Evolutionary conservation across 2,113 vertebrate genomes (phyloP).

Genomic region (Triplophysa rosa): DNA sequence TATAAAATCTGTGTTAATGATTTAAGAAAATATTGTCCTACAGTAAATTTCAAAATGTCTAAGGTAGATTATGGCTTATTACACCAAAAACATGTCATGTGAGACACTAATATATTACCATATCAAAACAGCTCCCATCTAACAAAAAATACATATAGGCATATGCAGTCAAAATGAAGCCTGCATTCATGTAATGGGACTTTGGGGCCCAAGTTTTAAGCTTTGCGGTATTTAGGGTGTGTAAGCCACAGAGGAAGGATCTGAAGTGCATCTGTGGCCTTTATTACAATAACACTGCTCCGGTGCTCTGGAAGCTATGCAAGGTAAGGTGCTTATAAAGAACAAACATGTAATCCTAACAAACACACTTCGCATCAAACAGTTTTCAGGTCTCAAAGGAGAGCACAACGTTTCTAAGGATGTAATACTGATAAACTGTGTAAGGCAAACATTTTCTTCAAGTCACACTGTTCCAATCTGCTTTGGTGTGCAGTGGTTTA

Average conservation of each 20-base stretch:
- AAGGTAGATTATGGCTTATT: too few relatives aligned
- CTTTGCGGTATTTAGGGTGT: not conserved
- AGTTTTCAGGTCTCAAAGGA: constrained; percentile 3
- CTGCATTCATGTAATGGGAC: too few relatives aligned
- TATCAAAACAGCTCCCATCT: too few relatives aligned
- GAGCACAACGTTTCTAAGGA: not conserved
- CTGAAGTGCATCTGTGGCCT: not conserved
- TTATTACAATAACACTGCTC: constrained; percentile 9
- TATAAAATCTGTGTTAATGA: not conserved
- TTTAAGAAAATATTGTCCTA: not conserved
- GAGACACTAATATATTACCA: too few relatives aligned
- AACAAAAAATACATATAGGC: too few relatives aligned
- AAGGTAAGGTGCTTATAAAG: constrained; percentile 42
- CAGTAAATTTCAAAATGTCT: not conserved
- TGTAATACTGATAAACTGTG: constrained; percentile 42
- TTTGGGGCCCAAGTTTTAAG: not conserved
- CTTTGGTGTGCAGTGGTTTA: constrained; percentile 32
- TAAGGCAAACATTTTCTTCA: constrained; percentile 34
- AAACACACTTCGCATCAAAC: constrained; percentile 23
- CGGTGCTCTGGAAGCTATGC: not conserved
- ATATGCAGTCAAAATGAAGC: too few relatives aligned
- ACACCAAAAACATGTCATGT: too few relatives aligned
- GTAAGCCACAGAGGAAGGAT: not conserved
- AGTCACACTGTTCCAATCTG: not conserved
- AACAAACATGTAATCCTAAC: constrained; percentile 30